Conservation (phyloP, 2,797 vertebrate genomes). For the Triplophysa bombifrons region DNA sequence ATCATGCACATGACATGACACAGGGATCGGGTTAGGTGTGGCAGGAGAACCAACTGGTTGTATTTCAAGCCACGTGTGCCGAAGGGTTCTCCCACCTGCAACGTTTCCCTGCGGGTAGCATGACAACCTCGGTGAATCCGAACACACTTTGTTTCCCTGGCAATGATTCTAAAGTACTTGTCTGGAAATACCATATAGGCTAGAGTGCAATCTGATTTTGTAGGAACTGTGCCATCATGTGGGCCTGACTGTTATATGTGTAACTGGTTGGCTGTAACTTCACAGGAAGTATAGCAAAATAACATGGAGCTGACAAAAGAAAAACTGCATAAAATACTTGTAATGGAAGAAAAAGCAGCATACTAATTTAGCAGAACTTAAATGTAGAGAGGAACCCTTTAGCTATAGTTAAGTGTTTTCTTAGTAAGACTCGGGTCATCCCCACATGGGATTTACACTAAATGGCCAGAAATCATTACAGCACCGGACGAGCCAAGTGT, state of each 20-base stretch:
- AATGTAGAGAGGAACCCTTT: neutral
- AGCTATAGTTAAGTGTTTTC: neutral
- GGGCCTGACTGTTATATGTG: constrained; percentile 6
- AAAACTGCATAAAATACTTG: constrained; percentile 6
- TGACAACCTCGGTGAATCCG: constrained; percentile 23
- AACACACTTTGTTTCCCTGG: constrained; percentile 22
- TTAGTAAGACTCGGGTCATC: neutral
- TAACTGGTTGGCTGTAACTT: constrained; percentile 26
- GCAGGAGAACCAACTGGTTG: neutral
- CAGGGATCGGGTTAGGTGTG: constrained; percentile 22
- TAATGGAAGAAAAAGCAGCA: neutral
- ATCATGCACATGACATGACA: neutral
- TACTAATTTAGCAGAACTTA: constrained; percentile 10
- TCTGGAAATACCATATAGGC: constrained; percentile 20
- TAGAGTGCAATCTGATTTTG: neutral
- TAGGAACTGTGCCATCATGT: constrained; percentile 19
- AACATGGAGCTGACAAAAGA: constrained; percentile 17
- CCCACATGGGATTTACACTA: neutral
- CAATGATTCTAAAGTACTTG: constrained; percentile 8
- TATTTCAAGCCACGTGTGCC: neutral
- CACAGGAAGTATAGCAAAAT: constrained; percentile 4
- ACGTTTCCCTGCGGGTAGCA: constrained; percentile 32
- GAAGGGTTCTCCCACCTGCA: neutral
- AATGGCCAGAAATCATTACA: neutral
- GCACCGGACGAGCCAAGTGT: neutral